Conservation (phyloP, 2,888 invertebrate species). For the Phragmatobia fuliginosa region DNA sequence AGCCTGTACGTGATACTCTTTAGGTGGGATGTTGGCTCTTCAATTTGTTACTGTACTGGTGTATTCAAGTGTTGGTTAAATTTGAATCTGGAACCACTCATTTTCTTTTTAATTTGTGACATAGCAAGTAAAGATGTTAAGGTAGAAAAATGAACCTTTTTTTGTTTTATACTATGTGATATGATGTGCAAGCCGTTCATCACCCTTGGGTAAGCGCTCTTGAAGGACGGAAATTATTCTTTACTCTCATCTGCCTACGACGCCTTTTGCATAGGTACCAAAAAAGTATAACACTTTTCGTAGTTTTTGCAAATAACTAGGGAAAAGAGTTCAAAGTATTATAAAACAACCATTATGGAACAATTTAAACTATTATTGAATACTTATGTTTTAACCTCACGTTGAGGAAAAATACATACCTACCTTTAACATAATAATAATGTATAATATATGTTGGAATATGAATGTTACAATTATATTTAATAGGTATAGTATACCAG, state of each 20-base stretch:
- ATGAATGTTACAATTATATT: background rate
- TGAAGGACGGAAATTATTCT: background rate
- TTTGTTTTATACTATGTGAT: no score
- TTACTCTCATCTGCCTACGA: background rate
- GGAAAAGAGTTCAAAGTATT: background rate
- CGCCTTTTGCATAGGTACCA: background rate
- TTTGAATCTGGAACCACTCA: background rate
- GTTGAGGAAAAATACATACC: background rate
- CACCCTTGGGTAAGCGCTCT: background rate
- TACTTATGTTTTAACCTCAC: constrained; percentile 3
- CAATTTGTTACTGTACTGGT: constrained; percentile 15
- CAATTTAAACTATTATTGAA: constrained; percentile 1
- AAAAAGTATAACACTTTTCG: background rate
- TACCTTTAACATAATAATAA: background rate
- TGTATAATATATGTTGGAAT: background rate
- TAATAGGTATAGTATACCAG: background rate
- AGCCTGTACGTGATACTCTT: constrained; percentile 28
- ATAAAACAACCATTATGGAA: background rate
- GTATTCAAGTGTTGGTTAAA: constrained; percentile 20
- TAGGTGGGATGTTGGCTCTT: constrained; percentile 5
- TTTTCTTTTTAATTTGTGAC: background rate
- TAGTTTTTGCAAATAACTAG: no score
- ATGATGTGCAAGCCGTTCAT: no score
- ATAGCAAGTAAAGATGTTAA: background rate
- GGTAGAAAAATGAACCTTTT: background rate